Conservation (phyloP, 2,797 vertebrate species). For the Fringilla coelebs region DNA sequence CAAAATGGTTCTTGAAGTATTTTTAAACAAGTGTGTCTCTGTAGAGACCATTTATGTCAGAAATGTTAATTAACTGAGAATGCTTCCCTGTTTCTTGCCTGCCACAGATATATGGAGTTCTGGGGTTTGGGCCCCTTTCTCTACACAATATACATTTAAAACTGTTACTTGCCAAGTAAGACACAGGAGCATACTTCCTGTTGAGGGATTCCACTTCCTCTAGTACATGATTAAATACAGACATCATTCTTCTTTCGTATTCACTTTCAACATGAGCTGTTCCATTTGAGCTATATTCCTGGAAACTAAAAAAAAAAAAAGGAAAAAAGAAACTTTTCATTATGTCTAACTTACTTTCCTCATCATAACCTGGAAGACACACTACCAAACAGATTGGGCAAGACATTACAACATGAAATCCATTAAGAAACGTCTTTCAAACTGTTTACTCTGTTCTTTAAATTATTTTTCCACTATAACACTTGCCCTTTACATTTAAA, state of each 20-base stretch:
- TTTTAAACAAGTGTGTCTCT: background rate
- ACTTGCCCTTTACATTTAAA: background rate
- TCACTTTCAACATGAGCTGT: conserved; percentile 89
- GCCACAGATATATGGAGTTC: fast-evolving
- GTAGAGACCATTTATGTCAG: background rate
- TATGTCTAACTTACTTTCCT: background rate
- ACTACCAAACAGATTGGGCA: background rate
- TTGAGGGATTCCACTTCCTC: conserved; percentile 92
- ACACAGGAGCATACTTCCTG: conserved; percentile 94
- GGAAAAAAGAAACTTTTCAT: background rate
- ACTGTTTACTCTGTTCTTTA: background rate
- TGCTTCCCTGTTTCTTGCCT: background rate
- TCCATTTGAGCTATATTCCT: conserved; percentile 86
- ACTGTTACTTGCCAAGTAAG: conserved; percentile 85
- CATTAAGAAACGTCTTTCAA: background rate
- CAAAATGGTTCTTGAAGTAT: background rate
- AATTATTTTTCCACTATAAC: background rate
- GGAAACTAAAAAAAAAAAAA: conserved; percentile 81
- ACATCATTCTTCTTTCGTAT: conserved; percentile 94
- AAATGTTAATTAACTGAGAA: background rate
- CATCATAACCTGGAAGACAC: background rate
- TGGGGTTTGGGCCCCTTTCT: background rate
- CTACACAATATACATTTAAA: background rate
- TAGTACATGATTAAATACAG: conserved; percentile 89
- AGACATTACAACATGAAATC: background rate